These are phyloP conservation scores for Nineta flava DNA, from an alignment of 2,888 invertebrate species.

Conservation along the genomic window DNA sequence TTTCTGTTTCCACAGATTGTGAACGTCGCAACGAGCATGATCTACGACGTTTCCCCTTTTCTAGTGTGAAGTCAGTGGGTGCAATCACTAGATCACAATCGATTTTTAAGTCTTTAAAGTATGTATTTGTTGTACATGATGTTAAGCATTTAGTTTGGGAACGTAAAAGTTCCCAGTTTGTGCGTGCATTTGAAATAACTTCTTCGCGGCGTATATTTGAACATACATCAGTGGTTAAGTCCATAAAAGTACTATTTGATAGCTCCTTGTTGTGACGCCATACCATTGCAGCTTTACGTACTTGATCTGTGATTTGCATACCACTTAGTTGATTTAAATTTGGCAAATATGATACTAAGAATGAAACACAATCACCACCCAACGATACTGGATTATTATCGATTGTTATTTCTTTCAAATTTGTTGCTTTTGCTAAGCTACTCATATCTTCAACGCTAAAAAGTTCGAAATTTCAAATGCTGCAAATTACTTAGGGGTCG, in stretches of 20 bases:
- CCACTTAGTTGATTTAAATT: conserved; percentile 55
- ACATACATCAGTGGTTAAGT: conserved; percentile 39
- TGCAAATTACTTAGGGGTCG: background rate
- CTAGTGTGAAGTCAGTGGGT: conserved; percentile 17
- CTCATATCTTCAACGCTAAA: conserved; percentile 73
- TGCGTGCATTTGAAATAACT: conserved; percentile 69
- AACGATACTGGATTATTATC: conserved; percentile 73
- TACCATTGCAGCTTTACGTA: conserved; percentile 58
- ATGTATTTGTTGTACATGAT: conserved; percentile 20
- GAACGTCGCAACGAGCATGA: conserved; percentile 36
- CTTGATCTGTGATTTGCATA: conserved; percentile 66
- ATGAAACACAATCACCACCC: conserved; percentile 67
- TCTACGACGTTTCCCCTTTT: conserved; percentile 28
- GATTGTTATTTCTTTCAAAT: conserved; percentile 67
- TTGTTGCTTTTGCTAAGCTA: conserved; percentile 59
- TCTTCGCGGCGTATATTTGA: conserved; percentile 55
- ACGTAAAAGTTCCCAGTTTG: conserved; percentile 70
- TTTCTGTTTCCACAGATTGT: conserved; percentile 44
- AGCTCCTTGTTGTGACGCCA: conserved; percentile 68
- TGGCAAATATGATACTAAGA: conserved; percentile 64
- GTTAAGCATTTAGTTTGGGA: conserved; percentile 47
- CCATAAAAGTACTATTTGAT: conserved; percentile 47
- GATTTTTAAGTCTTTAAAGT: conserved; percentile 21
- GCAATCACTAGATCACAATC: conserved; percentile 27
- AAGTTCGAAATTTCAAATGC: background rate